Conservation (phyloP, 2,797 vertebrate genomes). For the Cheirogaleus major region DNA sequence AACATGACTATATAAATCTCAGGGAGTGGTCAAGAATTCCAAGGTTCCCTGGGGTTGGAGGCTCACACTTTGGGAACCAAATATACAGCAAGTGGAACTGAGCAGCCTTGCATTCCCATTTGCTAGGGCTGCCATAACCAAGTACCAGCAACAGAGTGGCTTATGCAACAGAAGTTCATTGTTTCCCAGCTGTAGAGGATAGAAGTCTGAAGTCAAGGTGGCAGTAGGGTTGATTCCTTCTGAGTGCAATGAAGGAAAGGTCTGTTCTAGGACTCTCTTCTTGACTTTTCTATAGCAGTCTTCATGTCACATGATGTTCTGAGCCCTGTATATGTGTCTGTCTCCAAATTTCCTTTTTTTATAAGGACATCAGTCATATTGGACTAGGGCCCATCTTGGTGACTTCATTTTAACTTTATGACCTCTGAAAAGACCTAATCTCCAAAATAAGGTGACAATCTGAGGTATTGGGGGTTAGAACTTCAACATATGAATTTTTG, state of each 20-base stretch:
- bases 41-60: not conserved
- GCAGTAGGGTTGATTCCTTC: not conserved
- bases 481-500: not conserved
- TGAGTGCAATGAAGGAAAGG: not conserved
- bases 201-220: not conserved
- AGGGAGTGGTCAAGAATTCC: not conserved
- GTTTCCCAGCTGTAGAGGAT: not conserved
- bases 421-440: not conserved
- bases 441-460: not conserved
- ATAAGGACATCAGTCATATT: not conserved
- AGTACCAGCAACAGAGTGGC: rapidly evolving
- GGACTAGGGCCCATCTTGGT: not conserved
- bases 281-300: not conserved
- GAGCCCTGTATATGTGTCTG: not conserved
- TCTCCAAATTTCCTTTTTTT: not conserved
- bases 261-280: not conserved
- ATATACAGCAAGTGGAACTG: not conserved
- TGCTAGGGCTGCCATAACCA: not conserved
- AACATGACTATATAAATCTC: not conserved
- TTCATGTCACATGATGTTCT: not conserved
- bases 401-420: not conserved
- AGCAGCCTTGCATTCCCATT: not conserved
- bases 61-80: not conserved
- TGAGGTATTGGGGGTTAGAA: not conserved
- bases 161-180: not conserved